These are phyloP conservation scores for Motacilla tschutschensis DNA, from an alignment of 2,113 vertebrate genomes.

Conservation along the genomic window DNA sequence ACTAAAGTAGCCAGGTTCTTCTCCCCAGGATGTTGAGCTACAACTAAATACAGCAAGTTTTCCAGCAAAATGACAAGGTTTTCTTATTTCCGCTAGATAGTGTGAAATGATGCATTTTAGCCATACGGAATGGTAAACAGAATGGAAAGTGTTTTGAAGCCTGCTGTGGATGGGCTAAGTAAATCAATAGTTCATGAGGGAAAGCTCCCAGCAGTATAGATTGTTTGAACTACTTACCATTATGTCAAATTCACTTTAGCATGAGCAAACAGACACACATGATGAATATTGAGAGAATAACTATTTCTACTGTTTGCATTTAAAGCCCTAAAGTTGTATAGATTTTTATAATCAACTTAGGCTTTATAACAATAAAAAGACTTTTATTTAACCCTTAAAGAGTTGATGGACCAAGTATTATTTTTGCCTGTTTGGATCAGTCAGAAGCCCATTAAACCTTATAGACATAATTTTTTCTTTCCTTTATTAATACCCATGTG, in stretches of 20 bases:
- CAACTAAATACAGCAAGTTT: slow-evolving; percentile 39
- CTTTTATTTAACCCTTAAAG: slow-evolving; percentile 54
- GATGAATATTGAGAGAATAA: slow-evolving; percentile 57
- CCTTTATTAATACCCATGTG: not conserved
- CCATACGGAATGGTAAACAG: slow-evolving; percentile 51
- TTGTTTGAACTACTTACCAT: slow-evolving; percentile 71
- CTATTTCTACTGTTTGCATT: slow-evolving; percentile 51
- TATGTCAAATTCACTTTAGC: slow-evolving; percentile 72
- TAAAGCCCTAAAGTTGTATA: slow-evolving; percentile 49
- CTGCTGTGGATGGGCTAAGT: slow-evolving; percentile 35
- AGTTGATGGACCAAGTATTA: not conserved
- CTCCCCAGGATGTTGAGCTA: not conserved
- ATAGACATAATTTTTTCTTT: not conserved
- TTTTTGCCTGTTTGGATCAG: not conserved
- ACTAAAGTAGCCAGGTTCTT: not conserved
- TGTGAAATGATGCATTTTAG: slow-evolving; percentile 39
- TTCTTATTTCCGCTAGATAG: slow-evolving; percentile 50
- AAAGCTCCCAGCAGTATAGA: slow-evolving; percentile 68
- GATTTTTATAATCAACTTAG: slow-evolving; percentile 68
- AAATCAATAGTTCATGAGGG: slow-evolving; percentile 70
- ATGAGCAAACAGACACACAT: slow-evolving; percentile 61
- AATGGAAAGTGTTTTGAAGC: slow-evolving; percentile 48
- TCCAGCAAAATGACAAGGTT: slow-evolving; percentile 45
- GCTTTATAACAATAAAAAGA: slow-evolving; percentile 44
- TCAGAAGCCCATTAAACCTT: not conserved